These are phyloP conservation scores for Acanthornis magna DNA, from an alignment of 2,797 vertebrate genomes.

Conservation along the genomic window DNA sequence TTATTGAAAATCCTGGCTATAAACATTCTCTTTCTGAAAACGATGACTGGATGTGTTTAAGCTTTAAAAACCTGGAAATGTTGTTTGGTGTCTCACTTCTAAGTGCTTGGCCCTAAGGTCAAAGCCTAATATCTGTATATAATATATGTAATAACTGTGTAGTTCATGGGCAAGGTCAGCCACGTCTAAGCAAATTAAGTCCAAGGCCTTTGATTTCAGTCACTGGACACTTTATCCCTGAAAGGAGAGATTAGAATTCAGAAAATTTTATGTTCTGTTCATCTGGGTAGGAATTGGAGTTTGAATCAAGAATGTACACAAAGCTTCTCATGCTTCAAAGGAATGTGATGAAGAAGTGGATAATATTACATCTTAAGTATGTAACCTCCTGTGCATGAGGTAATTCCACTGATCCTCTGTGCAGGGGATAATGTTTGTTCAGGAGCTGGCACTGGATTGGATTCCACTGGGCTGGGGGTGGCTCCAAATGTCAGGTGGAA, in stretches of 20 bases:
- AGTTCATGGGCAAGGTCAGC: background rate
- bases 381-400: background rate
- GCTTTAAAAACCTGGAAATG: background rate
- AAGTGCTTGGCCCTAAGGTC: background rate
- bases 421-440: background rate
- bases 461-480: background rate
- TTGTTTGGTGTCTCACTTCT: background rate
- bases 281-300: background rate
- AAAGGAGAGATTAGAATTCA: background rate
- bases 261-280: background rate
- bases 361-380: background rate
- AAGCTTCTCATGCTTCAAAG: background rate
- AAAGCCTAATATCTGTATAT: background rate
- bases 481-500: background rate
- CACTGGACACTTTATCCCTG: background rate
- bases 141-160: background rate
- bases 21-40: background rate
- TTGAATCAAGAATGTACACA: background rate
- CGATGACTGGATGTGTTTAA: background rate
- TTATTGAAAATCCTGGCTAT: fast-evolving
- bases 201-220: background rate
- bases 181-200: background rate
- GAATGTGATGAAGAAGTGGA: background rate
- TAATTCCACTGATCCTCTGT: background rate
- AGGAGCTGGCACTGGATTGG: background rate